Evolutionary conservation across 2,797 vertebrate species (phyloP).

Genomic region (Macrochelys suwanniensis): DNA sequence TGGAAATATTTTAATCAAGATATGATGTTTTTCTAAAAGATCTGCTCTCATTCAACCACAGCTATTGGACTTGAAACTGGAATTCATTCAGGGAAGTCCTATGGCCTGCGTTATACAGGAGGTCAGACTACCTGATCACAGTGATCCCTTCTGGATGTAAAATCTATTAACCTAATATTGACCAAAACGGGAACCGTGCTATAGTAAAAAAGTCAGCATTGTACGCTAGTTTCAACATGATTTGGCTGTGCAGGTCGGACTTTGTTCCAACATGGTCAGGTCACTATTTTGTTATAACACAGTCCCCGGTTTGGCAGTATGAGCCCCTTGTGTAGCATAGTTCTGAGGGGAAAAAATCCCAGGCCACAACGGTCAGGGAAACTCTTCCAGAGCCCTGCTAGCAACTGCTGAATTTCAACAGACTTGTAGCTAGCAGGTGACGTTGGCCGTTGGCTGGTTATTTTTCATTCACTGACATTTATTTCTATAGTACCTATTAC

Average conservation of each 20-base stretch:
- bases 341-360: neutral
- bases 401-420: constrained; percentile 16
- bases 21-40: neutral
- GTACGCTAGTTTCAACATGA: neutral
- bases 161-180: neutral
- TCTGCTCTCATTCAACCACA: neutral
- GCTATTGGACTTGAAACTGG: neutral
- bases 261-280: neutral
- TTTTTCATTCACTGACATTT: constrained; percentile 3
- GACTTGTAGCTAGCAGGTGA: constrained; percentile 24
- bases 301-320: neutral
- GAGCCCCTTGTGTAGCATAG: neutral
- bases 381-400: constrained; percentile 8
- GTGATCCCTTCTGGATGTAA: neutral
- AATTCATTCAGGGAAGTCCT: accelerated
- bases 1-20: neutral
- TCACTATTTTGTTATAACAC: neutral
- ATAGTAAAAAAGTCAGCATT: neutral
- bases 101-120: neutral
- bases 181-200: neutral
- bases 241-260: neutral
- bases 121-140: neutral
- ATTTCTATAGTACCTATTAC: neutral
- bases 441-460: neutral
- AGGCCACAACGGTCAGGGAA: neutral